A percentile compares a stretch with the other conserved stretches of the same genome.
Evolutionary conservation across 2,797 vertebrate genomes (phyloP).

Genomic region (Urosaurus nigricauda): DNA sequence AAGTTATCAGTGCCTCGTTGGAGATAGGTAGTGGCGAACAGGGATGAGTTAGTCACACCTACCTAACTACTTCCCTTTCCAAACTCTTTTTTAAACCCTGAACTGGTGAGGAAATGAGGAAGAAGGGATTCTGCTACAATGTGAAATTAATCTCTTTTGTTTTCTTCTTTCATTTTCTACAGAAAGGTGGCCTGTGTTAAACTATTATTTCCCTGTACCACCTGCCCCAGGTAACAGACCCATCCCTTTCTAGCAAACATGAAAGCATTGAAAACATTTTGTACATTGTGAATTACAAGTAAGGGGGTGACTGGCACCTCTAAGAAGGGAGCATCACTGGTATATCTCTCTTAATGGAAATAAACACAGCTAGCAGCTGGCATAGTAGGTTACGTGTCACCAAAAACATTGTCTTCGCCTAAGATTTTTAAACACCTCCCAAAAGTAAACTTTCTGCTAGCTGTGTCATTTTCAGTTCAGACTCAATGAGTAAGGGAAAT

Average conservation of each 20-base stretch:
- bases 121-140: not conserved
- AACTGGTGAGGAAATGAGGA: no score
- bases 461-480: not conserved
- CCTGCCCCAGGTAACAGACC: not conserved
- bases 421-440: no score
- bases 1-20: no score
- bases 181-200: not conserved
- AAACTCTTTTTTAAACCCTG: not conserved
- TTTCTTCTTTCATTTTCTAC: not conserved
- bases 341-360: not conserved
- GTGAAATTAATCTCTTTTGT: not conserved
- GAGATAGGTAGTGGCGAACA: no score
- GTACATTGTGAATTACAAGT: not conserved
- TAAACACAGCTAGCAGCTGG: not conserved
- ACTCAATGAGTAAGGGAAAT: not conserved
- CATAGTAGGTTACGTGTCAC: not conserved
- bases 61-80: not conserved
- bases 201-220: slow-evolving; percentile 4
- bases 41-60: no score
- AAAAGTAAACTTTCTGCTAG: not conserved
- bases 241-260: not conserved
- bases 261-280: not conserved
- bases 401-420: not conserved
- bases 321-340: not conserved
- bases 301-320: not conserved